Evolutionary conservation across 2,888 invertebrate species (phyloP).

Genomic region (Yponomeuta malinellus): DNA sequence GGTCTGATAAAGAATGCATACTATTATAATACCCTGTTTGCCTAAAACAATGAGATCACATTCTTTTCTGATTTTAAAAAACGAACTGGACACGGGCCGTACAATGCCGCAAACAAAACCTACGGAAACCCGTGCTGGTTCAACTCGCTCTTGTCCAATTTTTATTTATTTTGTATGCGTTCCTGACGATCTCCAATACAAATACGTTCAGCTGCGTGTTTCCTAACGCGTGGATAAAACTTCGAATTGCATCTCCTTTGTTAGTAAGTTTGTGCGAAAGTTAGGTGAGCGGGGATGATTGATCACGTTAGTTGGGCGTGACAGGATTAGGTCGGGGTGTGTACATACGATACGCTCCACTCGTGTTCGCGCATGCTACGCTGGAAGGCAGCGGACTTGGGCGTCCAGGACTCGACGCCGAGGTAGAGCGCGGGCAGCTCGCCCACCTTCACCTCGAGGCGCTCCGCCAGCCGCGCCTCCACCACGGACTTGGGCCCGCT

Average conservation of each 20-base stretch:
- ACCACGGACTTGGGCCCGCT: conserved; percentile 63
- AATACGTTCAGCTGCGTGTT: conserved; percentile 6
- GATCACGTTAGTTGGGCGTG: not conserved
- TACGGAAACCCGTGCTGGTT: no score
- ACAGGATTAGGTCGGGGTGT: conserved; percentile 15
- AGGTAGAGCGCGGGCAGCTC: conserved; percentile 82
- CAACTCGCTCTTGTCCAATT: no score
- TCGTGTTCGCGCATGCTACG: conserved; percentile 75
- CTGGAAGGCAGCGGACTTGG: conserved; percentile 79
- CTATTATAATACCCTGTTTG: conserved; percentile 11
- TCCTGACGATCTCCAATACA: conserved; percentile 22
- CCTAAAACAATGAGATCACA: no score
- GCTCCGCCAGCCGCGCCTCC: conserved; percentile 67
- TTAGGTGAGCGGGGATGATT: not conserved
- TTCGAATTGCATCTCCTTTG: not conserved
- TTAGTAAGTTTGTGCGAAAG: not conserved
- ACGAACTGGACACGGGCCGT: no score
- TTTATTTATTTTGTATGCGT: conserved; percentile 35
- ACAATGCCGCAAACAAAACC: no score
- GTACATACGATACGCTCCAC: conserved; percentile 76
- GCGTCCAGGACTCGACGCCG: conserved; percentile 84
- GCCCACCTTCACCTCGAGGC: conserved; percentile 70
- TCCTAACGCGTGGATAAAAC: not conserved
- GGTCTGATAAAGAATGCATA: conserved; percentile 15
- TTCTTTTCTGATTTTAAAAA: no score